Evolutionary conservation across 2,888 invertebrate species (phyloP), one percentile per base, ranked within the genome.

Genomic region (Trachelus stipa): DNA sequence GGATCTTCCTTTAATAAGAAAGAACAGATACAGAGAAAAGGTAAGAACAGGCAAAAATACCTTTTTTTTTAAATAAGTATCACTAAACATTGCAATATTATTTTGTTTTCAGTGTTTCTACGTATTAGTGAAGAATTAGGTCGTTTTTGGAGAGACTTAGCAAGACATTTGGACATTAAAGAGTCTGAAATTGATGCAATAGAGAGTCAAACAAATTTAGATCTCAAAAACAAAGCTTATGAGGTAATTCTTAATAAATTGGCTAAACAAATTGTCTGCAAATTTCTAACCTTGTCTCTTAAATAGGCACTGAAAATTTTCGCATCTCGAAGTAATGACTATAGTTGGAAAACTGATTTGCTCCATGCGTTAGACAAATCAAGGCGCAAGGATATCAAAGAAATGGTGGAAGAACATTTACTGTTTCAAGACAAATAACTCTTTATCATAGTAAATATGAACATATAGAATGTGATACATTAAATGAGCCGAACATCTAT

Each of bases 311-410:
- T 91, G 23, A 79, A 82, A n/a, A 82, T 86, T 73, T 89, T 87
- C 80, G 83, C 87, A 77, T 80, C 79, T 0, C 82, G 86, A 40
- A 81, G 80, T 40, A 81, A 81, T 68, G 77, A 80, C 4, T 56
- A 79, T 1, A 82, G 82, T 68, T 90, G 91, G 90, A 86, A 85
- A 80, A 40, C 78, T 31, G 83, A 85, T 73, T 85, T 91, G 35
- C 82, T 87, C 73, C 79, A 73, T 30, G 90, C 91, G 34, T 84
- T 91, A 79, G 86, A 87, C 77, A 83, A 83, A 76, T 86, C 87
- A 37, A 85, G 89, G 76, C 82, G 91, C 40, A 85, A 79, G 81
- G 91, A 91, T 85, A 81, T 91, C 4, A 86, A 83, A 79, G 88
- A 91, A 81, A 37, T 81, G 34, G 84, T 88, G 6, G 81, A 85